A percentile compares a stretch with the other conserved stretches of the same genome.
These are phyloP conservation scores for Philaethria dido DNA, from an alignment of 2,888 invertebrate species.

Conservation along the genomic window DNA sequence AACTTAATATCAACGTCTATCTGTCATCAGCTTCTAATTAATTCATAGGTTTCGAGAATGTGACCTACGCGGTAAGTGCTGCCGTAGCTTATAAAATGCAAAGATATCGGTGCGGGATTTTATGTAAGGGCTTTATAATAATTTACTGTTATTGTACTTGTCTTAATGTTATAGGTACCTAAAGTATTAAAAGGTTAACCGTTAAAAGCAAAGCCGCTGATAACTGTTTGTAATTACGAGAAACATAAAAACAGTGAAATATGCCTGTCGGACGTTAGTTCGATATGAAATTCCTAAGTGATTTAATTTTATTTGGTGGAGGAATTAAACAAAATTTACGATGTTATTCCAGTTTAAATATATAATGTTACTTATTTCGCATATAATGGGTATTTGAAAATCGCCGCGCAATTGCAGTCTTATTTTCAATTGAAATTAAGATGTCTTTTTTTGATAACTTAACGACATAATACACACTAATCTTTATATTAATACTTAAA, in stretches of 20 bases:
- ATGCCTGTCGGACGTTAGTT: constrained; percentile 17
- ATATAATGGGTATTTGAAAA: constrained; percentile 5
- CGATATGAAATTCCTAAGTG: constrained; percentile 17
- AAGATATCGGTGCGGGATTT: constrained; percentile 27
- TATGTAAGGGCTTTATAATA: constrained; percentile 22
- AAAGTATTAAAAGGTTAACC: constrained; percentile 25
- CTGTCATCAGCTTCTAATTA: background rate
- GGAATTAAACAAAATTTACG: constrained; percentile 10
- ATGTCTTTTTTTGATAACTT: background rate
- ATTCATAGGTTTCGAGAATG: constrained; percentile 23
- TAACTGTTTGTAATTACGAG: constrained; percentile 24
- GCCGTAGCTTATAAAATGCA: constrained; percentile 42
- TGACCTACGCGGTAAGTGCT: constrained; percentile 48
- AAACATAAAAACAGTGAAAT: constrained; percentile 23
- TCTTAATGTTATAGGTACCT: constrained; percentile 11
- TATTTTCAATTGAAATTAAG: background rate
- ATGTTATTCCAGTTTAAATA: constrained; percentile 6
- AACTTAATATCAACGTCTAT: background rate
- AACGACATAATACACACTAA: background rate
- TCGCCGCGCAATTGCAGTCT: background rate
- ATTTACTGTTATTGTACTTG: constrained; percentile 27
- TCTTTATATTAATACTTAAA: no score
- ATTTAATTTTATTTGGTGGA: constrained; percentile 18
- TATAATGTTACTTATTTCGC: background rate
- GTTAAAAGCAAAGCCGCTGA: constrained; percentile 23